These are phyloP conservation scores for Drosophila murphyi DNA, from an alignment of 1,140 invertebrate species.

Conservation along the genomic window DNA sequence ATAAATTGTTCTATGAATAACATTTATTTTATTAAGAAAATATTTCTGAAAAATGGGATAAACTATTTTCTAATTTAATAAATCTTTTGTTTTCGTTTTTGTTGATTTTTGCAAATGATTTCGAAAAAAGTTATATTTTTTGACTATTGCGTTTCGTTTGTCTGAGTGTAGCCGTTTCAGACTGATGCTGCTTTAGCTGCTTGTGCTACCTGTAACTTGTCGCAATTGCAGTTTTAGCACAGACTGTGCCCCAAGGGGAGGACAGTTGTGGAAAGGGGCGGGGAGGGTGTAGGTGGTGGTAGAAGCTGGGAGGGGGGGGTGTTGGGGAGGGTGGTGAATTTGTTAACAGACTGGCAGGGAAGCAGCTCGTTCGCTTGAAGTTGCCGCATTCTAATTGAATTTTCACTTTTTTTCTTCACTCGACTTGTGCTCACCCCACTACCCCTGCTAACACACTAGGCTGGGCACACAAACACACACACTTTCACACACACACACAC, in stretches of 20 bases:
- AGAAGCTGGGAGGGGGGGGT: slow-evolving; percentile 13
- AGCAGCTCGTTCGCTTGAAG: slow-evolving; percentile 65
- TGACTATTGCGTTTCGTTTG: no score
- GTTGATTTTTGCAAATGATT: no score
- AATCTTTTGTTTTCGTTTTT: no score
- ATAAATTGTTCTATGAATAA: no score
- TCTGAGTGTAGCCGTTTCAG: no score
- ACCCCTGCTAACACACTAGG: neutral
- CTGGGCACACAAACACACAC: slow-evolving; percentile 30
- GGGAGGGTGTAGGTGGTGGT: slow-evolving; percentile 27
- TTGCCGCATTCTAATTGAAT: slow-evolving; percentile 81
- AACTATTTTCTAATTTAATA: no score
- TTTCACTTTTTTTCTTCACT: slow-evolving; percentile 70
- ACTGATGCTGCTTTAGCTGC: neutral
- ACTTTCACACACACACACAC: slow-evolving; percentile 1
- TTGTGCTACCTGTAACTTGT: slow-evolving; percentile 64
- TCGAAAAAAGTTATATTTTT: no score
- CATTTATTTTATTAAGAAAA: no score
- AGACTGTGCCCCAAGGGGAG: slow-evolving; percentile 18
- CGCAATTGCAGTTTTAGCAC: slow-evolving; percentile 66
- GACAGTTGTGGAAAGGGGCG: neutral
- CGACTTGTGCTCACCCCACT: neutral
- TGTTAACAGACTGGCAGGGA: slow-evolving; percentile 48
- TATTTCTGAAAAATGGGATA: no score
- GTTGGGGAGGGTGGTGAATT: slow-evolving; percentile 52